Evolutionary conservation across 2,113 vertebrate genomes (phyloP).

Genomic region (Protomyctophum bolini): DNA sequence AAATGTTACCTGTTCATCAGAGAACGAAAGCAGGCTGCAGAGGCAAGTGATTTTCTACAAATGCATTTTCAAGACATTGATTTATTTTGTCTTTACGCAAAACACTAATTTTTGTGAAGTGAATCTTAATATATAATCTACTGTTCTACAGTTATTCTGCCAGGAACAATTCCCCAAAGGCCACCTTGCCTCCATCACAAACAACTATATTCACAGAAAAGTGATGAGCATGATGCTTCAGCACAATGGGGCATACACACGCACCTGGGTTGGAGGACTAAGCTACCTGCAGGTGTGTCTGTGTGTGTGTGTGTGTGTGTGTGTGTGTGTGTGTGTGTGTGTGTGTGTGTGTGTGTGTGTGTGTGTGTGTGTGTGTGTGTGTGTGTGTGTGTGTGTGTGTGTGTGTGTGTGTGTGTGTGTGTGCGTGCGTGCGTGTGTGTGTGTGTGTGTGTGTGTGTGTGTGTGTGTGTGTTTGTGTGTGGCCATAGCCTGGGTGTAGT

Average conservation of each 20-base stretch:
- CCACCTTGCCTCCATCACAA: slow-evolving; percentile 68
- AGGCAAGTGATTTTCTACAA: slow-evolving; percentile 43
- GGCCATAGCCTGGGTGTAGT: too few relatives aligned
- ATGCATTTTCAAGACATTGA: neutral
- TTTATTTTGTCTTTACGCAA: neutral
- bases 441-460: neutral
- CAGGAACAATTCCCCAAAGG: slow-evolving; percentile 45
- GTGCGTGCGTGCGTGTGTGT: too few relatives aligned
- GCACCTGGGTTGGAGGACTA: slow-evolving; percentile 62
- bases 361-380: too few relatives aligned
- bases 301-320: too few relatives aligned
- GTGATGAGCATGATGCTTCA: slow-evolving; percentile 53
- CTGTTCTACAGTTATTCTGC: slow-evolving; percentile 54
- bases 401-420: too few relatives aligned
- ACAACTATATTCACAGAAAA: slow-evolving; percentile 29
- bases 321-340: too few relatives aligned
- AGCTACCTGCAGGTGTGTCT: slow-evolving; percentile 53
- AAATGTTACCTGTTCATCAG: slow-evolving; percentile 64
- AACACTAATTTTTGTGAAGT: neutral
- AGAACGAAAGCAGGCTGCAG: slow-evolving; percentile 24
- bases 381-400: too few relatives aligned
- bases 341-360: too few relatives aligned
- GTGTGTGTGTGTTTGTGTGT: neutral
- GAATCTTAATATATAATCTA: neutral
- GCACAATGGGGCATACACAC: slow-evolving; percentile 15